Percentiles rank a stretch among this genome's conserved stretches.
These are phyloP conservation scores for Hippocampus guttulatus DNA, from an alignment of 2,113 vertebrate species.

Conservation along the genomic window DNA sequence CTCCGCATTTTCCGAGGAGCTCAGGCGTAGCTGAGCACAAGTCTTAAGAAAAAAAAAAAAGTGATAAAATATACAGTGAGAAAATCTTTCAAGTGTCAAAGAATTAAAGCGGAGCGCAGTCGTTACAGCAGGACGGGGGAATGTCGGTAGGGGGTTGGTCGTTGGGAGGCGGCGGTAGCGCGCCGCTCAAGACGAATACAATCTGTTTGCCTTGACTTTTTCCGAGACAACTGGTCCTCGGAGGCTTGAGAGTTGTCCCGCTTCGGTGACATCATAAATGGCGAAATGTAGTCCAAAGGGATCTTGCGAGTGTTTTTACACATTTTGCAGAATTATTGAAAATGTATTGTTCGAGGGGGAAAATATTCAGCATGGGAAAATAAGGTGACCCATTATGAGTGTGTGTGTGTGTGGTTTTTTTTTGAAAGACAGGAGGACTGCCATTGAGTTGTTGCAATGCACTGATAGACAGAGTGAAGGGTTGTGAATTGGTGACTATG, in stretches of 20 bases:
- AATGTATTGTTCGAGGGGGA: not conserved
- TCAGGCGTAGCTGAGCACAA: conserved; percentile 74
- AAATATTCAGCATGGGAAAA: not conserved
- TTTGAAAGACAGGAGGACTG: not conserved
- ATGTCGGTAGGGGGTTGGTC: conserved; percentile 32
- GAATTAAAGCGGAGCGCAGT: conserved; percentile 73
- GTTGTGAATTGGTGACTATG: not conserved
- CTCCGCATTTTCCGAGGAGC: conserved; percentile 77
- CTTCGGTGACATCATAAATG: conserved; percentile 7
- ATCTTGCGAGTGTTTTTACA: not conserved
- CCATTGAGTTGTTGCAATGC: not conserved
- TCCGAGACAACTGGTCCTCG: conserved; percentile 46
- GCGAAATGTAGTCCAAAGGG: not conserved
- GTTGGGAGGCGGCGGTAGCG: conserved; percentile 49
- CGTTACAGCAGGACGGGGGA: conserved; percentile 54
- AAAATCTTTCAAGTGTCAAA: conserved; percentile 77
- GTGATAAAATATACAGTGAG: conserved; percentile 85
- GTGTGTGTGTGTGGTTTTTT: not conserved
- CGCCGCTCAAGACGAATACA: conserved; percentile 66
- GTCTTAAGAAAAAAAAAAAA: conserved; percentile 74
- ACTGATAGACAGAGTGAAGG: not conserved
- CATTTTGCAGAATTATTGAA: not conserved
- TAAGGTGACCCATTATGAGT: not conserved
- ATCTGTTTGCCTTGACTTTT: conserved; percentile 69
- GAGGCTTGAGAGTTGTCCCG: conserved; percentile 30